phyloP scores from a whole-genome alignment of 2,797 vertebrate species.

The Lepilemur ruficaudatus region DNA sequence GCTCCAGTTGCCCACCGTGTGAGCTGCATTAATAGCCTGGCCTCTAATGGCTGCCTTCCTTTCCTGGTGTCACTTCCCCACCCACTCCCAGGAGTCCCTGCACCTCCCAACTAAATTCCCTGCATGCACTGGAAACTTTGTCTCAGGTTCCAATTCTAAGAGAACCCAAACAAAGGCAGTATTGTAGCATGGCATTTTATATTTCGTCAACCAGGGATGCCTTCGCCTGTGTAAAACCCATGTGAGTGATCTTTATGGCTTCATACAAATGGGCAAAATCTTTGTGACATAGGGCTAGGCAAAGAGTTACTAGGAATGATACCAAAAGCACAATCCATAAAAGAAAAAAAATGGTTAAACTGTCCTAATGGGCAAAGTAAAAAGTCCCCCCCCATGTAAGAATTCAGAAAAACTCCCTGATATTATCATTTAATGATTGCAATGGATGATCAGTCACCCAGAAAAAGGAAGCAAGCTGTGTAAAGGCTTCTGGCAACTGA shows the following conservation, averaged over 20 bases:
- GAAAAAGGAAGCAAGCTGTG: neutral
- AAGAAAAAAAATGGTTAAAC: neutral
- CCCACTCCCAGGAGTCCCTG: neutral
- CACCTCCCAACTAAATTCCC: neutral
- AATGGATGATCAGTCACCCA: neutral
- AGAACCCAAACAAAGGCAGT: neutral
- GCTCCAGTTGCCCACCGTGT: neutral
- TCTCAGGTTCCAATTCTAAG: neutral
- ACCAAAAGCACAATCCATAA: neutral
- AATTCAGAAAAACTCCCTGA: neutral
- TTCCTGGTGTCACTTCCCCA: neutral
- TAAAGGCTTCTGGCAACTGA: neutral
- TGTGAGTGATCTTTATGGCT: neutral
- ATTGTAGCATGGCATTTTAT: neutral
- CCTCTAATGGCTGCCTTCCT: neutral
- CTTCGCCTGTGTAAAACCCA: neutral
- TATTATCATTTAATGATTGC: neutral
- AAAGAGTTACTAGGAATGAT: neutral
- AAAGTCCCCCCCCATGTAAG: neutral
- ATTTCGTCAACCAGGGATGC: neutral
- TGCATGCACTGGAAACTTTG: neutral
- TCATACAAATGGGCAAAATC: neutral
- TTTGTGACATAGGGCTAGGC: neutral
- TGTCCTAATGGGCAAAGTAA: neutral
- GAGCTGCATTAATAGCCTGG: neutral